These are phyloP conservation scores for Drosophila affinis DNA, from an alignment of 2,888 invertebrate genomes.

Conservation along the genomic window DNA sequence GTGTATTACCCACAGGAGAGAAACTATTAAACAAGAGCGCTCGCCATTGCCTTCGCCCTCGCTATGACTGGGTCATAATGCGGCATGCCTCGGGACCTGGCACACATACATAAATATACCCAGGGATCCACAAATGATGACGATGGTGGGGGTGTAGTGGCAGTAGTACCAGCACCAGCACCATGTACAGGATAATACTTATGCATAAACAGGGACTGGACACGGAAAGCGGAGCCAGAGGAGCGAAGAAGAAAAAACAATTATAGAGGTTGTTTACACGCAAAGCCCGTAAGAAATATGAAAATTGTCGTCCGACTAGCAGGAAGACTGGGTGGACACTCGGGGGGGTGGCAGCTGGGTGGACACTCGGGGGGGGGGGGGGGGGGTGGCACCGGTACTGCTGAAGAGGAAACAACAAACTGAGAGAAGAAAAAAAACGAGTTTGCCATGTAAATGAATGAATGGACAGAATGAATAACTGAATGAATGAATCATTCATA, in stretches of 20 bases:
- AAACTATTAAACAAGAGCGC: constrained; percentile 46
- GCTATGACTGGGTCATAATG: constrained; percentile 41
- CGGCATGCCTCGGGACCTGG: constrained; percentile 46
- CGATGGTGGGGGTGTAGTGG: constrained; percentile 2
- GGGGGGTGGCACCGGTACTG: neutral
- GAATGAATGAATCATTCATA: constrained; percentile 50
- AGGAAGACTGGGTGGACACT: constrained; percentile 10
- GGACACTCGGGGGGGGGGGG: neutral
- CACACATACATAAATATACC: constrained; percentile 18
- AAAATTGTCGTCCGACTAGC: constrained; percentile 30
- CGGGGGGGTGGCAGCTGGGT: too few species aligned
- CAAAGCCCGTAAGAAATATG: constrained; percentile 52
- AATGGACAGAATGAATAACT: constrained; percentile 42
- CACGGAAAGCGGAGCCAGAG: constrained; percentile 52
- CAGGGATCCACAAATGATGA: neutral
- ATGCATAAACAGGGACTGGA: constrained; percentile 57
- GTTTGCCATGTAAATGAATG: constrained; percentile 51
- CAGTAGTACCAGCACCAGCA: neutral
- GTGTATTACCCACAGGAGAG: neutral
- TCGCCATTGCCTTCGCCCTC: neutral
- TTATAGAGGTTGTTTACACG: constrained; percentile 72
- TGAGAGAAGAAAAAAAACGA: constrained; percentile 38
- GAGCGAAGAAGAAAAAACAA: constrained; percentile 49
- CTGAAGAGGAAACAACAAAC: constrained; percentile 30
- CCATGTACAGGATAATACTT: constrained; percentile 44